Conservation (phyloP, 2,888 invertebrate genomes). For the Tridacna gigas region DNA sequence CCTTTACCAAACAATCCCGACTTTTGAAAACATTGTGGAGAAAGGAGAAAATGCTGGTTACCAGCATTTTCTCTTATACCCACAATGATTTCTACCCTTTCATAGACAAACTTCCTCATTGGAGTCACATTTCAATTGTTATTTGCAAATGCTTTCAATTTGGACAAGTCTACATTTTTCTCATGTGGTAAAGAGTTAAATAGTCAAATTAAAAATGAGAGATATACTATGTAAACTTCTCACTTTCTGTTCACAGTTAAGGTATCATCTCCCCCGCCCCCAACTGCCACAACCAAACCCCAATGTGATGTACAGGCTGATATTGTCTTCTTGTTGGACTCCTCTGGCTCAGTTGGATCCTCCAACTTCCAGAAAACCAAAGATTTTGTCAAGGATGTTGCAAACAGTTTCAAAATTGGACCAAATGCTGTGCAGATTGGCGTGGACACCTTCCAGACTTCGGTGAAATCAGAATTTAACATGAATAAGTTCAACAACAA, state of each 20-base stretch:
- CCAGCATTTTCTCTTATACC: too few relatives aligned
- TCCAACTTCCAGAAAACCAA: constrained; percentile 76
- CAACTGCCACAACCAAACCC: constrained; percentile 54
- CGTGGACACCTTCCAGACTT: constrained; percentile 75
- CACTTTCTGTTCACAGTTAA: constrained; percentile 39
- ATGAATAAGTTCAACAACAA: constrained; percentile 67
- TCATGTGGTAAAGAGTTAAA: neutral
- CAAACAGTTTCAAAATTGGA: constrained; percentile 72
- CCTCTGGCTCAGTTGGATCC: constrained; percentile 75
- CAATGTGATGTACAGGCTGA: constrained; percentile 76
- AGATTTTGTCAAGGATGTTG: constrained; percentile 71
- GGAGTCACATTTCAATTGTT: too few relatives aligned
- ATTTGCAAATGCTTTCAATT: too few relatives aligned
- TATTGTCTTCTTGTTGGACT: constrained; percentile 77
- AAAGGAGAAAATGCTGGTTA: too few relatives aligned
- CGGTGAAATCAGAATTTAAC: constrained; percentile 70
- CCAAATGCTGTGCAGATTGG: constrained; percentile 62
- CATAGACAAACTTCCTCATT: too few relatives aligned
- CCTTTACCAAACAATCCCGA: too few relatives aligned
- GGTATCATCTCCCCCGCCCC: constrained; percentile 49
- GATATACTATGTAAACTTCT: neutral
- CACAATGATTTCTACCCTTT: too few relatives aligned
- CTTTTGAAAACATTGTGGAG: too few relatives aligned
- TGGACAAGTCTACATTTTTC: too few relatives aligned
- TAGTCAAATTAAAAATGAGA: neutral